phyloP scores from a whole-genome alignment of 2,113 vertebrate genomes.

The Pyrgilauda ruficollis region DNA sequence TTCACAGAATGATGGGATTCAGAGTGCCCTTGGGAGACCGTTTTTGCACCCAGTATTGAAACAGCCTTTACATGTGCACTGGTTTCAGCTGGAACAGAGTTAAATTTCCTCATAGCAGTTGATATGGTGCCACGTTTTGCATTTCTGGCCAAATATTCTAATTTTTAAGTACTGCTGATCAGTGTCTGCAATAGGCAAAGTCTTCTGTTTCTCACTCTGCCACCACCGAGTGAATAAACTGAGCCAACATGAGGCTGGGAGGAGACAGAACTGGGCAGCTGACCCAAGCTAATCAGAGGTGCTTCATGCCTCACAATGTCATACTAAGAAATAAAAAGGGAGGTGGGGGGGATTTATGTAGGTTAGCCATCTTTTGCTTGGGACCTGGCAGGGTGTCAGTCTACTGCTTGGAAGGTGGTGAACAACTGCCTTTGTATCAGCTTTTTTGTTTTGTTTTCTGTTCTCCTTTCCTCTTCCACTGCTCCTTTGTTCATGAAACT shows the following conservation, averaged over 20 bases:
- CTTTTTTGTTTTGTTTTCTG: neutral
- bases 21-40: neutral
- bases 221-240: neutral
- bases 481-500: neutral
- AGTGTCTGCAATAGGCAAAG: neutral
- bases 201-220: neutral
- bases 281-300: neutral
- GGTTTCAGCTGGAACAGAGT: neutral
- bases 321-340: neutral
- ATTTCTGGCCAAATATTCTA: neutral
- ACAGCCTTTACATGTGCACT: neutral
- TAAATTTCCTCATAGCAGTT: neutral
- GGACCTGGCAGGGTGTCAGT: neutral
- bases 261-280: neutral
- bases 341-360: neutral
- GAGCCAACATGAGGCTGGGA: neutral
- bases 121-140: neutral
- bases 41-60: neutral
- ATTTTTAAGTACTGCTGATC: neutral
- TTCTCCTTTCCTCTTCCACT: neutral
- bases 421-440: neutral
- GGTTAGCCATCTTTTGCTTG: neutral
- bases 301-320: no score
- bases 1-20: neutral
- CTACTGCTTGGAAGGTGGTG: neutral